A percentile compares a stretch with the other conserved stretches of the same genome.
Evolutionary conservation across 2,113 vertebrate genomes (phyloP).

Genomic region (Macaca nemestrina): DNA sequence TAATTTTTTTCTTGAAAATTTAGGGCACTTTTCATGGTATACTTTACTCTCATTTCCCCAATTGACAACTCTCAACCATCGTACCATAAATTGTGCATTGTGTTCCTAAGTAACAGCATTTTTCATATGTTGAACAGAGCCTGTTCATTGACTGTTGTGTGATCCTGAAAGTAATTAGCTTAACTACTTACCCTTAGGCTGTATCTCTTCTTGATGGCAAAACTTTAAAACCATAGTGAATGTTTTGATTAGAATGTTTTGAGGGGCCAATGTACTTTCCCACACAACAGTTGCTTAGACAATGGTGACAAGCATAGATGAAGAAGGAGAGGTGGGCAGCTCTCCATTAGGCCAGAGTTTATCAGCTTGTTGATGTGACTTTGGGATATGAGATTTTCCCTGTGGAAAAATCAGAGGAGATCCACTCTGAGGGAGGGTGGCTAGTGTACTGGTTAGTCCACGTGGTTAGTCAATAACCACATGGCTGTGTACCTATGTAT

Average conservation of each 20-base stretch:
- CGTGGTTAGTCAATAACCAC: background rate
- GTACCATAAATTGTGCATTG: background rate
- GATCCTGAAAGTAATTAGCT: conserved; percentile 59
- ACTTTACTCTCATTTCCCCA: background rate
- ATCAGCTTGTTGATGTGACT: background rate
- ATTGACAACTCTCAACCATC: background rate
- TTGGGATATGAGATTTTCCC: background rate
- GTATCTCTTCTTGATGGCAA: conserved; percentile 14
- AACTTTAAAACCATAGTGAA: background rate
- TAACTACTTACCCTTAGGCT: background rate
- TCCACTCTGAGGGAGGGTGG: background rate
- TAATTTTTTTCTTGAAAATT: background rate
- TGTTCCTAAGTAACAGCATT: background rate
- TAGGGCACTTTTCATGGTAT: background rate
- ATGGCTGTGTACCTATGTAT: background rate
- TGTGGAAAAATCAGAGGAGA: background rate
- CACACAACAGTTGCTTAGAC: background rate
- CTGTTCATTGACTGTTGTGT: background rate
- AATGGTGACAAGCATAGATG: background rate
- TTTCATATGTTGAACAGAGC: background rate
- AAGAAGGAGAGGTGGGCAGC: background rate
- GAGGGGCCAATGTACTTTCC: background rate
- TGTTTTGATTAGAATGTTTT: background rate
- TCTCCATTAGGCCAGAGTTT: background rate
- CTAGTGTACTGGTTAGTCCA: background rate